Conservation (phyloP, 2,797 vertebrate genomes). For the Onychomys torridus region DNA sequence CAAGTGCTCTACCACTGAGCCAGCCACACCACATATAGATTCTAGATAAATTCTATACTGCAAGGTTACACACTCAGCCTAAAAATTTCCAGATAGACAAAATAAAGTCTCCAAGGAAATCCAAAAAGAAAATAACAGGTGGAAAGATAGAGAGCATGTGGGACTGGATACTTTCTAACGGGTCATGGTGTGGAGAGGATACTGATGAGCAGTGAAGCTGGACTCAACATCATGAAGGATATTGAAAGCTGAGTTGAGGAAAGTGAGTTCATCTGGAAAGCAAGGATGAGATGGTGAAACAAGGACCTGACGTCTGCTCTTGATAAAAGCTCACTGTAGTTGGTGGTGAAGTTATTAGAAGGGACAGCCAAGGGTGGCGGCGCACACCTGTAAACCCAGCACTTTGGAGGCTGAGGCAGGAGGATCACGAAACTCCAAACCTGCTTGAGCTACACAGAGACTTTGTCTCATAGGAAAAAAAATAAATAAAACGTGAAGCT, state of each 20-base stretch:
- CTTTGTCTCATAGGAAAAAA: not conserved
- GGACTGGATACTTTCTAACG: rapidly evolving
- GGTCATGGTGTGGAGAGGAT: rapidly evolving
- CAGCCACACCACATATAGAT: not conserved
- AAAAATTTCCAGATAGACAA: not conserved
- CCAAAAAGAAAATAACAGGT: not conserved
- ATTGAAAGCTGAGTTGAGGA: not conserved
- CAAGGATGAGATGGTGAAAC: not conserved
- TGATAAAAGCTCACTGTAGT: not conserved
- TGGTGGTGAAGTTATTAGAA: not conserved
- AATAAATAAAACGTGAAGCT: not conserved
- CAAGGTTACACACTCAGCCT: not conserved
- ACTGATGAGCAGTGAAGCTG: not conserved
- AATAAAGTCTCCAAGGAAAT: not conserved
- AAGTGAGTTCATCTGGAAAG: not conserved
- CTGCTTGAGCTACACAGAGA: not conserved
- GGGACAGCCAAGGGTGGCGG: not conserved
- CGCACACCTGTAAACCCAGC: not conserved
- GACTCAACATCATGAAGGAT: not conserved
- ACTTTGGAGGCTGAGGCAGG: not conserved
- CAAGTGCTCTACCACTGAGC: not conserved
- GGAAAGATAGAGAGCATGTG: not conserved
- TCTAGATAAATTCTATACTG: not conserved
- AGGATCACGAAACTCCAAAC: not conserved
- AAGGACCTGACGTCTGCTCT: not conserved